Evolutionary conservation across 2,888 invertebrate genomes (phyloP), one percentile per base, ranked within the genome.

Genomic region (Psylliodes chrysocephalus): DNA sequence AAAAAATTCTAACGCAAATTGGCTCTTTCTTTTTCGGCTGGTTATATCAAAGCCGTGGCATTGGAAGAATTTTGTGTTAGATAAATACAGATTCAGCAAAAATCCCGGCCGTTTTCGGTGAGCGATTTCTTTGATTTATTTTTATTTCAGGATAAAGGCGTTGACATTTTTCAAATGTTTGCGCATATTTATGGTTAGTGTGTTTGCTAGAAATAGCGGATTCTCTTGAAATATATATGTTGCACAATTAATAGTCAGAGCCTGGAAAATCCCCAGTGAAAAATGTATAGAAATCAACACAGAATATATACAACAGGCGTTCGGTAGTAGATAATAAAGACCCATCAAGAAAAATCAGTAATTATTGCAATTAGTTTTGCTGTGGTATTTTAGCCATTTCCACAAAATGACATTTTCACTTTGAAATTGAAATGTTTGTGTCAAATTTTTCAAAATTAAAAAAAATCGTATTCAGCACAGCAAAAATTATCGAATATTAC

Each of bases 81-180:
- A 60, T 64, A 60, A 64, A 56, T 60, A 56, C 46, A 52, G 56
- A 64, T 64, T 64, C 60, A 56, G 55, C 52, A 60, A 60, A 46
- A 64, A 64, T 64, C 52, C 52, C 51, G 35, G 46, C 56, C 38
- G 55, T 51, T 60, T 51, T 51, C 49, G 33, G 52, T 55, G 52
- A 64, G 51, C 64, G 60, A 51, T 62, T 62, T 53, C 56, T 62
- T 60, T 62, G 66, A 66, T 66, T 66, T 66, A 66, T 66, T 53
- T 52, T 60, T 54, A 51, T 61, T 59, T 62, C 49, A 28, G 67
- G 64, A 62, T 62, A 64, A 63, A 63, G 56, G 53, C 55, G 52
- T 38, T 60, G 64, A 64, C 67, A 60, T 60, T 63, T 60, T 42
- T 49, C 44, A 52, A 60, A 64, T 56, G 60, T 60, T 60, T 40